These are phyloP conservation scores for Falcaria lacertinaria DNA, from an alignment of 2,888 invertebrate species.

Conservation along the genomic window DNA sequence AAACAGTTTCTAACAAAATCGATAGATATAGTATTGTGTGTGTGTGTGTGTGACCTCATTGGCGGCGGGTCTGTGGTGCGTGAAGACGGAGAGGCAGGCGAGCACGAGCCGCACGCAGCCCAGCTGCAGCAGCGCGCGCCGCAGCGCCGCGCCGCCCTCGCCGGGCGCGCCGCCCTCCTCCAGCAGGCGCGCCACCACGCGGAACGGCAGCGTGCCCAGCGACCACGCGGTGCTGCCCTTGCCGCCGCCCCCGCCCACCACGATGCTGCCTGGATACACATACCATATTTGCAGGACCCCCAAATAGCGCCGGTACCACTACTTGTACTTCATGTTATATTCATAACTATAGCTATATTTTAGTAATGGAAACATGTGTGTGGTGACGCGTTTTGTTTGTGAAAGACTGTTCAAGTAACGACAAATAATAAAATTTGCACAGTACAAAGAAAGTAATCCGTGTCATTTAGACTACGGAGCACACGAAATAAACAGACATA, in stretches of 20 bases:
- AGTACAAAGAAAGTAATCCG: too few relatives aligned
- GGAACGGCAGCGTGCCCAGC: constrained; percentile 85
- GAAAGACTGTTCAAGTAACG: too few relatives aligned
- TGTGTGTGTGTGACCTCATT: constrained; percentile 37
- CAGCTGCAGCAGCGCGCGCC: constrained; percentile 88
- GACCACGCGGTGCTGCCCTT: constrained; percentile 42
- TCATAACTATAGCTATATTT: too few relatives aligned
- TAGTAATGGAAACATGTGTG: too few relatives aligned
- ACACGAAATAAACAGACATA: too few relatives aligned
- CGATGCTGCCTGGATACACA: constrained; percentile 50
- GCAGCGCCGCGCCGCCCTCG: constrained; percentile 86
- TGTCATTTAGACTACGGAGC: too few relatives aligned
- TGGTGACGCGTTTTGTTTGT: too few relatives aligned
- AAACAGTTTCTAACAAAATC: too few relatives aligned
- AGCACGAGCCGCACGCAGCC: constrained; percentile 92
- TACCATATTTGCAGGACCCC: too few relatives aligned
- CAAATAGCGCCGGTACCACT: too few relatives aligned
- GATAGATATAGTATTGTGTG: neutral
- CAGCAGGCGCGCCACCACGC: constrained; percentile 87
- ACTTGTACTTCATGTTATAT: too few relatives aligned
- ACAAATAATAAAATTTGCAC: too few relatives aligned
- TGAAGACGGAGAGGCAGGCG: constrained; percentile 93
- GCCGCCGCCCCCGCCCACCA: constrained; percentile 36
- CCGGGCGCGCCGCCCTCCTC: constrained; percentile 83
- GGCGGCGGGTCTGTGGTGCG: constrained; percentile 84